Conservation (phyloP, 2,797 vertebrate genomes). For the Diceros bicornis region DNA sequence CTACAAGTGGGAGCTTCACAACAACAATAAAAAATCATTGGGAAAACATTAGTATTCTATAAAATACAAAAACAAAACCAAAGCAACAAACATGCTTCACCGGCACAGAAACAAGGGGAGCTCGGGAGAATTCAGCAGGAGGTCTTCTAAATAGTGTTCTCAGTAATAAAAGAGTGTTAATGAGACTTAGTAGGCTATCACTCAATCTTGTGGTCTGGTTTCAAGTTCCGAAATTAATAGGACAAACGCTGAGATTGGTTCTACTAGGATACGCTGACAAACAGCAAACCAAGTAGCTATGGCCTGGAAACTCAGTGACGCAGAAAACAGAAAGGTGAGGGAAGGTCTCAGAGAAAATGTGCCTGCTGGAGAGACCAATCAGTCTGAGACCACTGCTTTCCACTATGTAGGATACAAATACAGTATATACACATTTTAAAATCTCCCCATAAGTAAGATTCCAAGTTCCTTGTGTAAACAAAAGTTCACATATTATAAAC, state of each 20-base stretch:
- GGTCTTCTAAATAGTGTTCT: slow-evolving; percentile 41
- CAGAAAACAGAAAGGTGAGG: not conserved
- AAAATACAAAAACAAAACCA: not conserved
- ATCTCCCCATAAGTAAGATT: not conserved
- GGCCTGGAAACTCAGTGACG: not conserved
- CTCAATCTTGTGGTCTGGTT: not conserved
- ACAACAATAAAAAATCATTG: not conserved
- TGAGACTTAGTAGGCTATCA: not conserved
- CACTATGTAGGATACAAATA: not conserved
- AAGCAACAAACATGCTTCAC: not conserved
- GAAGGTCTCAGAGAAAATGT: not conserved
- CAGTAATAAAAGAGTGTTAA: not conserved
- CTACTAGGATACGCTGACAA: slow-evolving; percentile 7
- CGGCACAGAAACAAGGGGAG: not conserved
- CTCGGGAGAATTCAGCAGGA: not conserved
- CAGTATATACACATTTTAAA: not conserved
- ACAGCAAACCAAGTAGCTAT: slow-evolving; percentile 12
- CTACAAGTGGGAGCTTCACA: not conserved
- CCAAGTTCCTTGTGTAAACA: not conserved
- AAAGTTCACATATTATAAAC: not conserved
- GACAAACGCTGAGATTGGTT: not conserved
- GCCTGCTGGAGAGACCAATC: not conserved
- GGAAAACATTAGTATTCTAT: slow-evolving; percentile 30
- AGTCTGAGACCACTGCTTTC: not conserved
- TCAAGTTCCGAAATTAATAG: slow-evolving; percentile 48